These are phyloP conservation scores for Eudemis profundana DNA, from an alignment of 2,888 invertebrate genomes.

Conservation along the genomic window DNA sequence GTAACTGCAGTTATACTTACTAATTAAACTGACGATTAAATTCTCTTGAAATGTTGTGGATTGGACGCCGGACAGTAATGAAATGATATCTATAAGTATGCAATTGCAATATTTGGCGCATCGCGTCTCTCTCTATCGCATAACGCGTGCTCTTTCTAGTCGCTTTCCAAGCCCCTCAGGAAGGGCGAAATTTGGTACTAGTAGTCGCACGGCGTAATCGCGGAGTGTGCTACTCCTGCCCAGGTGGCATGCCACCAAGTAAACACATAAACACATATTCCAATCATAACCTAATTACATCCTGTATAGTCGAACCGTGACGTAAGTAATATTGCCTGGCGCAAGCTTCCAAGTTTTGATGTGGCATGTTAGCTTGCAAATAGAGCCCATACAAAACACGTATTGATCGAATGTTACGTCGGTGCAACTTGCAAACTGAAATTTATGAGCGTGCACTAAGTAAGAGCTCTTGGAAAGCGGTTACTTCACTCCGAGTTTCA, in stretches of 20 bases:
- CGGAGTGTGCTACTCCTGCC: too few relatives aligned
- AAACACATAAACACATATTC: not conserved
- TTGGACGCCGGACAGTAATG: too few relatives aligned
- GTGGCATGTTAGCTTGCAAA: constrained; percentile 82
- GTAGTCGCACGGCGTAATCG: too few relatives aligned
- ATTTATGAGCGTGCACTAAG: constrained; percentile 78
- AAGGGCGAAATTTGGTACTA: too few relatives aligned
- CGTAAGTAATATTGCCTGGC: constrained; percentile 74
- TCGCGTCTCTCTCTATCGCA: too few relatives aligned
- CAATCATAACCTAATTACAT: not conserved
- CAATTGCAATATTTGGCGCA: too few relatives aligned
- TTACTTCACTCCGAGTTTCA: constrained; percentile 67
- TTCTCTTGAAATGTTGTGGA: too few relatives aligned
- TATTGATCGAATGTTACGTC: constrained; percentile 82
- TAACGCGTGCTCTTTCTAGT: too few relatives aligned
- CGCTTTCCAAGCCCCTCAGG: too few relatives aligned
- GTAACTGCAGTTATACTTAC: too few relatives aligned
- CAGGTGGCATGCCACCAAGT: not conserved
- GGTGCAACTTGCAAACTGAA: constrained; percentile 82
- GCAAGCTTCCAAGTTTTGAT: constrained; percentile 75
- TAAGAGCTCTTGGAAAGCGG: constrained; percentile 73
- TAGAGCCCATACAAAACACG: constrained; percentile 83
- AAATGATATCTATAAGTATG: too few relatives aligned
- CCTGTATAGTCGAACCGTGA: constrained; percentile 51
- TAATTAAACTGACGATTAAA: too few relatives aligned